phyloP scores from a whole-genome alignment of 2,888 invertebrate genomes.

The Neria commutata region DNA sequence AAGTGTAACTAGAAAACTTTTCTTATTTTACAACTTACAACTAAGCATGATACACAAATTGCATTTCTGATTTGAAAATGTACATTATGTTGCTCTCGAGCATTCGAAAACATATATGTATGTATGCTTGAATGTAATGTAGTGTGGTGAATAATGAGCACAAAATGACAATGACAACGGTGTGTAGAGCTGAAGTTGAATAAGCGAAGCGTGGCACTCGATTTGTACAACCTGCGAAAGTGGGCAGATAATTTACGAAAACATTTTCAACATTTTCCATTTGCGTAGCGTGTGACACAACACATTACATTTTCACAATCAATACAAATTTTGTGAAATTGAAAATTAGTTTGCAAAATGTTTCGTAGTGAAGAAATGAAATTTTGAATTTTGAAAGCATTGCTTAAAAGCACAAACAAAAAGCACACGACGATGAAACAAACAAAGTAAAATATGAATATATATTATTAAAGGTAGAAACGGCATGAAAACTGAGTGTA shows the following conservation, averaged over 20 bases:
- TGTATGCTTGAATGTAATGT: no score
- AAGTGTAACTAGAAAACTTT: no score
- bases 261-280: conserved; percentile 48
- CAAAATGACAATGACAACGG: no score
- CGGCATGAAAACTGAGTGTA: conserved; percentile 18
- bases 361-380: conserved; percentile 11
- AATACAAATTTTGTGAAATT: not conserved
- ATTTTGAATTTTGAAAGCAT: not conserved
- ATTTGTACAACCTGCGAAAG: conserved; percentile 17
- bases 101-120: no score
- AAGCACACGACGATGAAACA: not conserved
- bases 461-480: conserved; percentile 13
- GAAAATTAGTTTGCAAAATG: conserved; percentile 35
- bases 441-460: conserved; percentile 23
- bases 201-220: not conserved
- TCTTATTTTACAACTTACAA: no score
- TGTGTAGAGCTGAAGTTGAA: no score
- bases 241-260: conserved; percentile 58
- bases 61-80: no score
- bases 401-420: not conserved
- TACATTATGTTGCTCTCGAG: no score
- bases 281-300: no score
- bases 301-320: conserved; percentile 12
- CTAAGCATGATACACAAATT: no score
- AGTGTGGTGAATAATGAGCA: no score